phyloP scores from a whole-genome alignment of 2,113 vertebrate species.

The Myotis brandtii region DNA sequence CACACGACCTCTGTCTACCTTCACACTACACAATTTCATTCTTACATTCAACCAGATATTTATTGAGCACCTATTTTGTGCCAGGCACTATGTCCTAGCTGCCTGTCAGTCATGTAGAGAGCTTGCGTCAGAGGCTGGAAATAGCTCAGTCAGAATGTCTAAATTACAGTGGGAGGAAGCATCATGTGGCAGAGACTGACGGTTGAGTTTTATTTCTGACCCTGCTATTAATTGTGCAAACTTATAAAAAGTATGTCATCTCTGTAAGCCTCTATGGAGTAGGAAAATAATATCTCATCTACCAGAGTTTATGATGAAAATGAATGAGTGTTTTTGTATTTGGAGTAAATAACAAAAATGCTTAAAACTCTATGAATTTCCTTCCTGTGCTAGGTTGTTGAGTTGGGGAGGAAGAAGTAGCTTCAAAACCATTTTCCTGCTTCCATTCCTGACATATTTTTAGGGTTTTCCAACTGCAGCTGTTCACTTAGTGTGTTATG shows the following conservation, averaged over 20 bases:
- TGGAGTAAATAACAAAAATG: neutral
- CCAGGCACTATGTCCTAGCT: neutral
- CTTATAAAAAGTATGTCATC: neutral
- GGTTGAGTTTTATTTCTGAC: neutral
- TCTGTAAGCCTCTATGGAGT: neutral
- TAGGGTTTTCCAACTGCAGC: neutral
- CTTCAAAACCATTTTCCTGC: neutral
- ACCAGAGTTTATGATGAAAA: neutral
- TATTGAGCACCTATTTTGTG: neutral
- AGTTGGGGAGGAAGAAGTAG: neutral
- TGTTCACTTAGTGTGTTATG: neutral
- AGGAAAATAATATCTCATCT: neutral
- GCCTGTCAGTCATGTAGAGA: neutral
- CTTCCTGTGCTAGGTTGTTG: neutral
- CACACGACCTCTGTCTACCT: neutral
- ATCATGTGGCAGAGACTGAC: neutral
- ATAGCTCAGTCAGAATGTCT: neutral
- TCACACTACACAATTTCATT: neutral
- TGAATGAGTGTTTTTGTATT: neutral
- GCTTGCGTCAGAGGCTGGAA: neutral
- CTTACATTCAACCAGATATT: neutral
- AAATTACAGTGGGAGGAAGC: neutral
- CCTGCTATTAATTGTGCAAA: neutral
- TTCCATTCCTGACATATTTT: neutral
- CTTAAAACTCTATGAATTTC: neutral